phyloP scores from a whole-genome alignment of 2,888 invertebrate genomes.

The Chrysopilus asiliformis region DNA sequence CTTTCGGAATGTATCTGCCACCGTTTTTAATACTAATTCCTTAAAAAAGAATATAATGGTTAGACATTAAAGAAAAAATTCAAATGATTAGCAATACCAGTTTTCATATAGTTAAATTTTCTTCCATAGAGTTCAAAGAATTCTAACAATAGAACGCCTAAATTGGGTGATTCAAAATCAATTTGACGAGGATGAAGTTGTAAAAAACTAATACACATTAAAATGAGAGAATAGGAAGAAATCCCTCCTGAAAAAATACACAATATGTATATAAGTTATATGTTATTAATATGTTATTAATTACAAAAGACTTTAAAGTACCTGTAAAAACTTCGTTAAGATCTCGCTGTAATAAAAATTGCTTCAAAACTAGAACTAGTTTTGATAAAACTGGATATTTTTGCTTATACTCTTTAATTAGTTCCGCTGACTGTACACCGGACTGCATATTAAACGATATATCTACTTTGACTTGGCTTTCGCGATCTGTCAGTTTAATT shows the following conservation, averaged over 20 bases:
- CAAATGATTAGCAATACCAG: slow-evolving; percentile 39
- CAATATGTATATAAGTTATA: background rate
- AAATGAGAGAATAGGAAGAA: slow-evolving; percentile 94
- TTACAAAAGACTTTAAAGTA: slow-evolving; percentile 6
- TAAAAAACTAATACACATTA: slow-evolving; percentile 97
- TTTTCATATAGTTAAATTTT: slow-evolving; percentile 91
- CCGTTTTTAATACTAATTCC: slow-evolving; percentile 82
- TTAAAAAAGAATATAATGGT: slow-evolving; percentile 8
- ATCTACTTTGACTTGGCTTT: slow-evolving; percentile 78
- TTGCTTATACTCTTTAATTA: slow-evolving; percentile 82
- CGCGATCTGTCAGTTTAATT: slow-evolving; percentile 86
- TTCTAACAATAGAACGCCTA: slow-evolving; percentile 89
- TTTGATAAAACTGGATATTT: slow-evolving; percentile 84
- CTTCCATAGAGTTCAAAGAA: slow-evolving; percentile 96
- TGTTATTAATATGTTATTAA: too few species aligned
- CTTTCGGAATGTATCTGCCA: slow-evolving; percentile 87
- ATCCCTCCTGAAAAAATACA: slow-evolving; percentile 74
- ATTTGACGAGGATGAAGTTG: slow-evolving; percentile 81
- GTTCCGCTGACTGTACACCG: slow-evolving; percentile 91
- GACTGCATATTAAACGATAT: slow-evolving; percentile 99
- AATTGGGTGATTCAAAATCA: slow-evolving; percentile 55
- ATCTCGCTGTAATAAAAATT: slow-evolving; percentile 94
- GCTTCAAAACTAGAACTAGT: slow-evolving; percentile 93
- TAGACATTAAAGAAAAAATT: background rate
- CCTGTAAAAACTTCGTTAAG: slow-evolving; percentile 98